Evolutionary conservation across 2,888 invertebrate species (phyloP), one percentile per base, ranked within the genome.

Genomic region (Lithophane semibrunnea): DNA sequence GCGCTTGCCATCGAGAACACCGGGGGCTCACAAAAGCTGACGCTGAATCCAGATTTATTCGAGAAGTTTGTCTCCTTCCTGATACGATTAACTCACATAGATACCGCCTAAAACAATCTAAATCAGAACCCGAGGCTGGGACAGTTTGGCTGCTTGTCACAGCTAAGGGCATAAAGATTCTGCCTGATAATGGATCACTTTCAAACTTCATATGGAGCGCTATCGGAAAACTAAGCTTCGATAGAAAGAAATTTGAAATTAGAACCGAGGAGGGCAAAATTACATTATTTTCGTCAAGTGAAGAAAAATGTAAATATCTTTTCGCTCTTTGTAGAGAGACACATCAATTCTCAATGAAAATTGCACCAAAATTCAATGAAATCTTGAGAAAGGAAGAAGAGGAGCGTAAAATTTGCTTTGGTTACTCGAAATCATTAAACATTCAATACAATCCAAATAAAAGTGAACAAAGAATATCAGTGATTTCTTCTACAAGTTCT

Each of bases 191-290:
- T 86, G 96, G 97, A 64, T 94, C 96, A 60, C 97, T 98, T 77
- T 98, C 98, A 52, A 98, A 98, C 86, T 99, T 99, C 92, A 97
- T 99, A 77, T 99, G 99, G 99, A 98, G 99, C 90, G 98, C 99
- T 89, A 99, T 99, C 84, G 99, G 98, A 84, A 99, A 99, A 96
- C 97, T 99, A 29, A 98, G 98, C 94, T 99, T 99, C 94, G 99
- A 99, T 97, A 98, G 99, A 91, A 99, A 99, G 96, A 99, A 99
- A 95, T 99, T 99, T 95, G 99, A 99, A 96, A 99, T 99, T 90
- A 98, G 99, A 82, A 98, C 99, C 16, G 98, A 98, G 77, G 99
- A 99, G 91, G 98, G 98, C 89, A 98, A 98, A 92, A 98, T 99
- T 86, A 98, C 98, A 1, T 97, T 99, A 84, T 99, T 98, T 95